Evolutionary conservation across 2,113 vertebrate genomes (phyloP).

Genomic region (Hyla sarda): DNA sequence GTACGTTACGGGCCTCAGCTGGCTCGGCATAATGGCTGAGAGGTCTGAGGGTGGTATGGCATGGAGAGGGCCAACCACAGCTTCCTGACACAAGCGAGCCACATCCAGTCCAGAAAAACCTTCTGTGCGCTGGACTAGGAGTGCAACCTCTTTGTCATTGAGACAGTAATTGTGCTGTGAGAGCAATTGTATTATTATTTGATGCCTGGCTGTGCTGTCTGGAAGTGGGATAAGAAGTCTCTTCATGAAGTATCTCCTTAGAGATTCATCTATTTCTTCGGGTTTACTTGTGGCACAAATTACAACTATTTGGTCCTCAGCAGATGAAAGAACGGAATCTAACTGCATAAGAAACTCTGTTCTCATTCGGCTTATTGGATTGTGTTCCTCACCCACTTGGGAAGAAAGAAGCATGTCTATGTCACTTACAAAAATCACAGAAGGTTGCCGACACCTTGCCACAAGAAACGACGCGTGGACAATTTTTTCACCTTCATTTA

Average conservation of each 20-base stretch:
- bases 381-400: slow-evolving; percentile 90
- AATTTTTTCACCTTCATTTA: slow-evolving; percentile 93
- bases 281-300: slow-evolving; percentile 98
- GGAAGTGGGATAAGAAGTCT: slow-evolving; percentile 97
- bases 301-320: slow-evolving; percentile 95
- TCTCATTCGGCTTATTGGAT: slow-evolving; percentile 92
- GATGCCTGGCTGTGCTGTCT: slow-evolving; percentile 94
- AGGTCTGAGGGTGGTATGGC: slow-evolving; percentile 90
- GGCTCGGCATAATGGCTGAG: slow-evolving; percentile 91
- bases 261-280: slow-evolving; percentile 95
- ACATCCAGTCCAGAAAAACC: slow-evolving; percentile 96
- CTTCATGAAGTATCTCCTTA: slow-evolving; percentile 98
- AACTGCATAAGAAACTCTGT: slow-evolving; percentile 97
- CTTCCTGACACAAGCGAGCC: slow-evolving; percentile 96
- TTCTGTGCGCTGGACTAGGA: slow-evolving; percentile 97
- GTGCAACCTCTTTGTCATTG: slow-evolving; percentile 96
- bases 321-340: slow-evolving; percentile 91
- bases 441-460: slow-evolving; percentile 94
- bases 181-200: slow-evolving; percentile 99
- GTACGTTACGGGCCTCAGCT: slow-evolving; percentile 96
- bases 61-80: slow-evolving; percentile 90
- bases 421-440: slow-evolving; percentile 96
- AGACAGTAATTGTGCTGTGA: slow-evolving; percentile 99
- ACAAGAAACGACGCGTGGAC: slow-evolving; percentile 94
- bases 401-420: slow-evolving; percentile 93